A percentile compares a stretch with the other conserved stretches of the same genome.
Evolutionary conservation across 2,113 vertebrate species (phyloP).

Genomic region (Puffinus mauretanicus): DNA sequence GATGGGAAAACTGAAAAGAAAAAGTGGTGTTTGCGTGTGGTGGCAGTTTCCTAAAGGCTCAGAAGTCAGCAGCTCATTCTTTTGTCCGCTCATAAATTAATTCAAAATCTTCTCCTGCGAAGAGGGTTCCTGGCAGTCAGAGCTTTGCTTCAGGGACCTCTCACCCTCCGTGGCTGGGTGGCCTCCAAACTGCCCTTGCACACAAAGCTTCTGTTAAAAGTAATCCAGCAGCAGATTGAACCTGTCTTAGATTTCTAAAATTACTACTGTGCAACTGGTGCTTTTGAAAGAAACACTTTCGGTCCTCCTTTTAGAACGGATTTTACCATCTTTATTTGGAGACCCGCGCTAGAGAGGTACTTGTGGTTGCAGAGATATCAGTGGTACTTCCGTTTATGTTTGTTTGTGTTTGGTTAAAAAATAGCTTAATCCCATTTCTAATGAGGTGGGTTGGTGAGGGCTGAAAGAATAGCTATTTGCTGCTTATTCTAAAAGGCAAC

Average conservation of each 20-base stretch:
- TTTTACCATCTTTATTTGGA: not conserved
- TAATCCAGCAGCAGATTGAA: slow-evolving; percentile 5
- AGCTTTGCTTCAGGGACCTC: not conserved
- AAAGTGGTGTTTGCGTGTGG: not conserved
- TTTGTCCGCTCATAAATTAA: not conserved
- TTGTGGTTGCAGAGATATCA: not conserved
- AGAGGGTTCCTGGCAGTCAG: not conserved
- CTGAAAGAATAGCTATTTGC: not conserved
- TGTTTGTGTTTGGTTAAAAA: not conserved
- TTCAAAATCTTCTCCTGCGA: not conserved
- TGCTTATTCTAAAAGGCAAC: not conserved
- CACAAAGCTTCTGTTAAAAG: slow-evolving; percentile 30
- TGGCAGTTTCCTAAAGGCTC: not conserved
- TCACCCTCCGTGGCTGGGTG: rapidly evolving
- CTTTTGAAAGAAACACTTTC: not conserved
- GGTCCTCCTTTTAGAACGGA: not conserved
- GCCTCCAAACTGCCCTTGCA: not conserved
- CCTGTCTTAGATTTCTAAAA: slow-evolving; percentile 24
- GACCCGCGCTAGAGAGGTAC: not conserved
- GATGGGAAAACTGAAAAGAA: not conserved
- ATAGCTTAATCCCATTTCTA: not conserved
- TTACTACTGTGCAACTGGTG: not conserved
- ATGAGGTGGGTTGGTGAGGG: not conserved
- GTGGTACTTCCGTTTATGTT: not conserved
- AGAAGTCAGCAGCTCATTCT: not conserved